Percentiles rank a stretch among this genome's conserved stretches.
Evolutionary conservation across 2,113 vertebrate species (phyloP).

Genomic region (Pyrgilauda ruficollis): DNA sequence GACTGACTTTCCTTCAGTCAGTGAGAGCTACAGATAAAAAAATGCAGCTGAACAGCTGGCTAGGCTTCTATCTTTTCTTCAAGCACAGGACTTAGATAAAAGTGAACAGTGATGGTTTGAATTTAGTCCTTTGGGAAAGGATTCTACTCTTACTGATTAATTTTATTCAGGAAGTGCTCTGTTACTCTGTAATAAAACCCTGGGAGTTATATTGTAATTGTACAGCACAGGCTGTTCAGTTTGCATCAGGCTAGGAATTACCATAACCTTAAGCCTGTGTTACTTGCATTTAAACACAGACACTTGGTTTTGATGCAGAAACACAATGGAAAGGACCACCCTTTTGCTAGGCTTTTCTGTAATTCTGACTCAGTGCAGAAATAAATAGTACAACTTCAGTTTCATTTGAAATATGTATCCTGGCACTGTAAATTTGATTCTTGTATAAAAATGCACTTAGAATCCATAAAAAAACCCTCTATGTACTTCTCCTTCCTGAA

Average conservation of each 20-base stretch:
- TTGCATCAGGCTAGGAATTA: background rate
- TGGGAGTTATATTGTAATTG: background rate
- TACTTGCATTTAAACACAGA: background rate
- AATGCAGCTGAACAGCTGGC: background rate
- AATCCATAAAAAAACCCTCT: background rate
- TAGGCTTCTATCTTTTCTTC: background rate
- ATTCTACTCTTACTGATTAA: conserved; percentile 9
- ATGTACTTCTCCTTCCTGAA: background rate
- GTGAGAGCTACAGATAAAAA: background rate
- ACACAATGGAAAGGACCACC: background rate
- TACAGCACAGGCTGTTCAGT: background rate
- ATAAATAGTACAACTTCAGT: background rate
- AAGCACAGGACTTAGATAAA: background rate
- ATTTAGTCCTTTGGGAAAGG: background rate
- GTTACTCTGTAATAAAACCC: background rate
- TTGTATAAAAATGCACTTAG: background rate
- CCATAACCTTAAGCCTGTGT: background rate
- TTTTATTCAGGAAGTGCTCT: background rate
- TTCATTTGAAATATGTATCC: conserved; percentile 1
- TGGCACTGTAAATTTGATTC: background rate
- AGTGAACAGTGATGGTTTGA: background rate
- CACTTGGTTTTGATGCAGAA: background rate
- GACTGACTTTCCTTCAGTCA: background rate
- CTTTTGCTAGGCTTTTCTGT: background rate
- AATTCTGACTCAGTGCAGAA: background rate